These are phyloP conservation scores for Choristoneura fumiferana DNA, from an alignment of 1,140 invertebrate species.

Conservation along the genomic window DNA sequence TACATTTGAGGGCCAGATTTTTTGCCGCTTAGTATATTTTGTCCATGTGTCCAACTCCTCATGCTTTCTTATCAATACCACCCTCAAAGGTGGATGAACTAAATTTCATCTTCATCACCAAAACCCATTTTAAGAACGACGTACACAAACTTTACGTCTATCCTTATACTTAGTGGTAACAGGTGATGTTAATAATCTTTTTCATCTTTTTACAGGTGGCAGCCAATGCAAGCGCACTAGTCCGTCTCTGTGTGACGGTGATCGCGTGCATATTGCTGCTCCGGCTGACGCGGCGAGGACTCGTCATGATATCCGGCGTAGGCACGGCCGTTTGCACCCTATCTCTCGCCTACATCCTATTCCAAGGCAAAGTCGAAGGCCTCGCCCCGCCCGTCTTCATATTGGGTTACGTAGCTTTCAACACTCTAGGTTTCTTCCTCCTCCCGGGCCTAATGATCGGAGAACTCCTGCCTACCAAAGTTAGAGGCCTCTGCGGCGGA, in stretches of 20 bases:
- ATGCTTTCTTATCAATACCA: too few species aligned
- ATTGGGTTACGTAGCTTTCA: slow-evolving; percentile 83
- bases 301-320: slow-evolving; percentile 82
- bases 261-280: slow-evolving; percentile 82
- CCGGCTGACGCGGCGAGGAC: slow-evolving; percentile 80
- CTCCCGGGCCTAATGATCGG: slow-evolving; percentile 85
- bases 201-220: slow-evolving; percentile 71
- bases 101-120: too few species aligned
- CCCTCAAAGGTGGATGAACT: too few species aligned
- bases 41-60: too few species aligned
- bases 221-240: slow-evolving; percentile 82
- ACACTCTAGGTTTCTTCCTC: slow-evolving; percentile 85
- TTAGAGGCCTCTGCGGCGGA: slow-evolving; percentile 82
- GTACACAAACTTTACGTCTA: too few species aligned
- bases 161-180: too few species aligned
- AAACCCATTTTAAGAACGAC: too few species aligned
- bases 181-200: background rate
- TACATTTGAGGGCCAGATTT: too few species aligned
- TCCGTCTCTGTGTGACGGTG: slow-evolving; percentile 81
- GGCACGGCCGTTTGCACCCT: slow-evolving; percentile 82
- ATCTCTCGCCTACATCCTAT: slow-evolving; percentile 78
- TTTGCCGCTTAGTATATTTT: too few species aligned
- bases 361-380: slow-evolving; percentile 59
- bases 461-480: slow-evolving; percentile 84
- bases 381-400: slow-evolving; percentile 77